Conservation (phyloP, 1,140 invertebrate species). For the Polypedilum pembai region DNA sequence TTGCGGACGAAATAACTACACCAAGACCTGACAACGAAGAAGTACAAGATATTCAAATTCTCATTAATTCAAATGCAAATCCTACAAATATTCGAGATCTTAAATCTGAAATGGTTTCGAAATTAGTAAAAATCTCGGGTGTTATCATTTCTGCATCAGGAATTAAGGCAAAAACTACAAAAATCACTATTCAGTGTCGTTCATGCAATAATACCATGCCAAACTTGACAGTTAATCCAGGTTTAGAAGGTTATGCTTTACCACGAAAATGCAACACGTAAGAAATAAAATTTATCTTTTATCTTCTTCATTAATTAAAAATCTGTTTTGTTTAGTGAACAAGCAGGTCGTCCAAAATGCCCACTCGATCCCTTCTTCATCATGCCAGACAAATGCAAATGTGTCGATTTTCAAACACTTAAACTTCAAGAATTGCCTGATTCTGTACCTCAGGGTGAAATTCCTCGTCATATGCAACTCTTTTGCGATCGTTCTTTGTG, state of each 20-base stretch:
- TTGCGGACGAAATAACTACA: conserved; percentile 92
- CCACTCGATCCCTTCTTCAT: conserved; percentile 98
- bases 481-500: conserved; percentile 94
- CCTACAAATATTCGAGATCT: conserved; percentile 73
- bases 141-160: conserved; percentile 92
- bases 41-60: conserved; percentile 90
- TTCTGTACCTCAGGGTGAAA: conserved; percentile 95
- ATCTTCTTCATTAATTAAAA: too few relatives aligned
- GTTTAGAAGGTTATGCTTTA: conserved; percentile 93
- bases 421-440: conserved; percentile 97
- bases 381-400: conserved; percentile 93
- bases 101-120: conserved; percentile 88
- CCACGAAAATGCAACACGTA: conserved; percentile 84
- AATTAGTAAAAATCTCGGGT: conserved; percentile 89
- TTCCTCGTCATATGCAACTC: conserved; percentile 91
- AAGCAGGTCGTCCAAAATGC: conserved; percentile 82
- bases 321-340: conserved; percentile 50
- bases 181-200: conserved; percentile 92
- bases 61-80: conserved; percentile 78
- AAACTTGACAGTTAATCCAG: conserved; percentile 87
- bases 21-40: conserved; percentile 83
- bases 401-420: conserved; percentile 78
- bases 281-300: too few relatives aligned
- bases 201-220: conserved; percentile 84
- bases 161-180: conserved; percentile 90